A percentile compares a stretch with the other conserved stretches of the same genome.
These are phyloP conservation scores for Hydraecia micacea DNA, from an alignment of 2,888 invertebrate genomes.

Conservation along the genomic window DNA sequence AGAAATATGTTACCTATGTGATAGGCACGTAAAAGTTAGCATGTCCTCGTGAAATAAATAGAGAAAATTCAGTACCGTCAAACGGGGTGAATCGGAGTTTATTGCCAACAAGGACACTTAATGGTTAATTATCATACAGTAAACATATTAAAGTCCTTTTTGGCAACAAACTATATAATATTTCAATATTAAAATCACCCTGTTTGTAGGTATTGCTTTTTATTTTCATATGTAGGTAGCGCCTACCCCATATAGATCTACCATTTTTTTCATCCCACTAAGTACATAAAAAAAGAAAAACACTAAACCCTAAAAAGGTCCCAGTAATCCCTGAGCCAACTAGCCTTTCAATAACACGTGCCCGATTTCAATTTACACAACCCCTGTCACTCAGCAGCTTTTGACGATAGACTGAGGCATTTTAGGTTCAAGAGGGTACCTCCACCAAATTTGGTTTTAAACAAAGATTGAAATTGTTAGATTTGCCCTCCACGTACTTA, in stretches of 20 bases:
- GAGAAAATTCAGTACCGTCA: not conserved
- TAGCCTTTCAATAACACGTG: conserved; percentile 34
- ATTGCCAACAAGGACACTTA: too few species aligned
- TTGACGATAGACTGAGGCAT: not conserved
- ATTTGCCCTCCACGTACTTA: not conserved
- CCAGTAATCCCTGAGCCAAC: conserved; percentile 24
- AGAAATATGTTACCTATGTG: not conserved
- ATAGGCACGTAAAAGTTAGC: not conserved
- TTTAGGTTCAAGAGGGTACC: conserved; percentile 28
- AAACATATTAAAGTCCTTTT: not conserved
- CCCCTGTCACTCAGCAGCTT: conserved; percentile 24
- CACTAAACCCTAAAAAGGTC: conserved; percentile 18
- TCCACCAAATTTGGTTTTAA: conserved; percentile 43
- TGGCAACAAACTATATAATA: not conserved
- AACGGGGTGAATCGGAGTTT: not conserved
- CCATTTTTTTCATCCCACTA: not conserved
- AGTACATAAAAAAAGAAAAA: conserved; percentile 1
- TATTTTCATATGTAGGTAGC: not conserved
- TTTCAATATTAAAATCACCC: not conserved
- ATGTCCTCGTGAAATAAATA: not conserved
- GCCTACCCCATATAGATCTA: not conserved
- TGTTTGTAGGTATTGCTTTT: too few species aligned
- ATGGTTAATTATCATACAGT: too few species aligned
- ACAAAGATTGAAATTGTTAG: not conserved
- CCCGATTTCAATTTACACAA: conserved; percentile 42